A percentile compares a stretch with the other conserved stretches of the same genome.
Evolutionary conservation across 2,888 invertebrate species (phyloP).

Genomic region (Choreutis nemorana): DNA sequence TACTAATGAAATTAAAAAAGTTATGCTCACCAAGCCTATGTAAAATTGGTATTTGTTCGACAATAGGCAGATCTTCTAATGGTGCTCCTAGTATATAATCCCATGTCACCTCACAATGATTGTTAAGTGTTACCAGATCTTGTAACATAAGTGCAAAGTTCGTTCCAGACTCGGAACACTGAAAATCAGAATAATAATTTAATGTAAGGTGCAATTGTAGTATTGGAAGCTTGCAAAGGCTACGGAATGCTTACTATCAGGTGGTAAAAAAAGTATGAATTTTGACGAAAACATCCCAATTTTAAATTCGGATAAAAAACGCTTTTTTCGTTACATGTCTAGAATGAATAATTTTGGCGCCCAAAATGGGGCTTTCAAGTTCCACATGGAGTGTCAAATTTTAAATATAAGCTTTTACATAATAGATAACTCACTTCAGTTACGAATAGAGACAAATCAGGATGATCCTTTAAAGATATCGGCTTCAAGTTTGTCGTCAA

Average conservation of each 20-base stretch:
- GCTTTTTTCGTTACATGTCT: background rate
- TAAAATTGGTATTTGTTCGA: slow-evolving; percentile 83
- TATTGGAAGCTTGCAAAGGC: too few species aligned
- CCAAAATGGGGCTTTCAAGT: too few species aligned
- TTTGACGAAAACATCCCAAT: too few species aligned
- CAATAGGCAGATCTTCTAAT: slow-evolving; percentile 78
- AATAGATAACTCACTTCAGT: slow-evolving; percentile 35
- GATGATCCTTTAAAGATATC: slow-evolving; percentile 38
- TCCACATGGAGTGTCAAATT: too few species aligned
- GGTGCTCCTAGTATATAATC: slow-evolving; percentile 77
- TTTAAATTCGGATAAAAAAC: too few species aligned
- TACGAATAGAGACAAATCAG: slow-evolving; percentile 43
- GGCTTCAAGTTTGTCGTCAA: slow-evolving; percentile 41
- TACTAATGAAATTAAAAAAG: slow-evolving; percentile 7
- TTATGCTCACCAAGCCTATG: slow-evolving; percentile 70
- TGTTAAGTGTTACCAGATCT: slow-evolving; percentile 74
- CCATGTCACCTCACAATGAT: slow-evolving; percentile 77
- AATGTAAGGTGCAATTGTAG: too few species aligned
- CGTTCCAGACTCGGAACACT: slow-evolving; percentile 67
- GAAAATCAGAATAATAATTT: slow-evolving; percentile 11
- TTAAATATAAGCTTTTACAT: background rate
- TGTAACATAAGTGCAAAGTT: slow-evolving; percentile 72
- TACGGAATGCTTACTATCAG: too few species aligned
- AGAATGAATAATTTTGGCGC: background rate
- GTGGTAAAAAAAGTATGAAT: too few species aligned